Evolutionary conservation across 2,797 vertebrate species (phyloP).

Genomic region (Acrossocheilus wenchowensis): DNA sequence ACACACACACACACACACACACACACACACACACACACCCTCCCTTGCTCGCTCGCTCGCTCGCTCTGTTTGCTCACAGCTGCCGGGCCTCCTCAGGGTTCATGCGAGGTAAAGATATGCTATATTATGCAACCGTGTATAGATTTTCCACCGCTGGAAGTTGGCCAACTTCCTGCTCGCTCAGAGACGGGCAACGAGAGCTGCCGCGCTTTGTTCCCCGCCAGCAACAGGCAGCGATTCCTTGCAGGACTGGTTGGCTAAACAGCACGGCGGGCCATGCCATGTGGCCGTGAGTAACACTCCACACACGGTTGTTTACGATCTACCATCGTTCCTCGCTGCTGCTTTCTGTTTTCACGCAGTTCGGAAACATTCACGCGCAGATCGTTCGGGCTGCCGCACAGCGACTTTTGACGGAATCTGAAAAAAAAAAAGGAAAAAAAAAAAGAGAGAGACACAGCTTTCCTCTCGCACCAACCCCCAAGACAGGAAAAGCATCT

Average conservation of each 20-base stretch:
- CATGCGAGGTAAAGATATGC: conserved; percentile 82
- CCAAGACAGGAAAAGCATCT: conserved; percentile 76
- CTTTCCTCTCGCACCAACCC: conserved; percentile 62
- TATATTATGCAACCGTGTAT: conserved; percentile 84
- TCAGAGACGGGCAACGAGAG: conserved; percentile 52
- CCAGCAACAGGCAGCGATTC: conserved; percentile 38
- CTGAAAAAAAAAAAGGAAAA: background rate
- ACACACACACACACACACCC: conserved; percentile 44
- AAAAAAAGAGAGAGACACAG: background rate
- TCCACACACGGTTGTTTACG: conserved; percentile 22
- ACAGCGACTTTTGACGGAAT: background rate
- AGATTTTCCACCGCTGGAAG: conserved; percentile 82
- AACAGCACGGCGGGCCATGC: conserved; percentile 25
- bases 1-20: conserved; percentile 42
- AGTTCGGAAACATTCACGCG: background rate
- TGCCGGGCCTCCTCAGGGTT: conserved; percentile 80
- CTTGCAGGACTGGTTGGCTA: conserved; percentile 18
- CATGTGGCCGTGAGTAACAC: conserved; percentile 17
- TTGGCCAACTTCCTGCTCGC: conserved; percentile 80
- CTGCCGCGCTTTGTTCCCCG: conserved; percentile 40
- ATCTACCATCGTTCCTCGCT: conserved; percentile 5
- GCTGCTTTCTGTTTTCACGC: conserved; percentile 33
- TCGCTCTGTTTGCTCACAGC: conserved; percentile 77
- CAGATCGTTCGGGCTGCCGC: background rate
- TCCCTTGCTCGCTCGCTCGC: conserved; percentile 57